Conservation (phyloP, 1,140 invertebrate species). For the Atta colombica region DNA sequence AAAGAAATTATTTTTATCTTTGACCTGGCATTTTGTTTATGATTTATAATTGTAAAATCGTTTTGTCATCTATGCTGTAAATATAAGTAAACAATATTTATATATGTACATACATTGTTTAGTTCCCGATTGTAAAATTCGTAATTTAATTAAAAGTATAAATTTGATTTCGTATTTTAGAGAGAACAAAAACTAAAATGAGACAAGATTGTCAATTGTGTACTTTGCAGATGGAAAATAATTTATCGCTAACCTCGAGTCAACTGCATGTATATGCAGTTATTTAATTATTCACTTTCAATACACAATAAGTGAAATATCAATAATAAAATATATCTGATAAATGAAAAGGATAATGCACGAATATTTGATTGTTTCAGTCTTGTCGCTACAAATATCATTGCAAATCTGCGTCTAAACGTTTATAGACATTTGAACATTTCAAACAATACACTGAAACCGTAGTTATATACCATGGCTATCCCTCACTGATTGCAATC, state of each 20-base stretch:
- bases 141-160: slow-evolving; percentile 41
- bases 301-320: not conserved
- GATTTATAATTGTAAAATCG: not conserved
- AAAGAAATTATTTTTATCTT: not conserved
- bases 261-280: not conserved
- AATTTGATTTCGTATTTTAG: not conserved
- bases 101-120: not conserved
- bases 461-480: slow-evolving; percentile 5
- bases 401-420: not conserved
- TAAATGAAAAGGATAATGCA: not conserved
- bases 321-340: not conserved
- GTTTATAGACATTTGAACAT: slow-evolving; percentile 29
- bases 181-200: slow-evolving; percentile 8
- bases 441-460: slow-evolving; percentile 45
- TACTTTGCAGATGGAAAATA: not conserved
- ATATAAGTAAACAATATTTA: not conserved
- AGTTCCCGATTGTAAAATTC: not conserved
- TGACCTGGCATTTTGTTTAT: not conserved
- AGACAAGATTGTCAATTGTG: slow-evolving; percentile 4
- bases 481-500: slow-evolving; percentile 53
- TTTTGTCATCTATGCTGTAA: not conserved
- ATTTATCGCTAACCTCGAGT: slow-evolving; percentile 5
- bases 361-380: not conserved
- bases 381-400: not conserved
- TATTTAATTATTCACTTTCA: slow-evolving; percentile 22